Conservation (phyloP, 2,888 invertebrate genomes). For the Elmis aenea region DNA sequence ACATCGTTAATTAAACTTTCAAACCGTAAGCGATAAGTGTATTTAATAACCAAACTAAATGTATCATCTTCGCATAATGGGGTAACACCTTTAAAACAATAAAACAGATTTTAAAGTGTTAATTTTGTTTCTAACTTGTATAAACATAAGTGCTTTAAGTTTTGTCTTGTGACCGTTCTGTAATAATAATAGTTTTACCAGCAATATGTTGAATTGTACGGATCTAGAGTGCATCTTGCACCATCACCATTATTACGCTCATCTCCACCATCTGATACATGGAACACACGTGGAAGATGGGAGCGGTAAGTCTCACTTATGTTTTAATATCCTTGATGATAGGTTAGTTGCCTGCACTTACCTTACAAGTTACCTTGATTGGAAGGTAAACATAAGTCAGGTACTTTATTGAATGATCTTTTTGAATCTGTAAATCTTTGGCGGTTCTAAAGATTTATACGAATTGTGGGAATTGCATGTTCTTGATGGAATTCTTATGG, state of each 20-base stretch:
- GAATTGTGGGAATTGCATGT: too few species aligned
- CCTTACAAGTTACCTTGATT: conserved; percentile 12
- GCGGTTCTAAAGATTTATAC: too few species aligned
- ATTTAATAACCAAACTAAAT: too few species aligned
- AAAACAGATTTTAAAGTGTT: conserved; percentile 3
- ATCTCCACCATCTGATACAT: conserved; percentile 64
- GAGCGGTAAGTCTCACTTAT: conserved; percentile 52
- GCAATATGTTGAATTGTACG: conserved; percentile 72
- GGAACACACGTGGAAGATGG: conserved; percentile 60
- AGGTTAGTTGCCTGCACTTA: conserved; percentile 4
- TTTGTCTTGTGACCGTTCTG: too few species aligned
- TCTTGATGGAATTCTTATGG: too few species aligned
- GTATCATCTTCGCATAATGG: too few species aligned
- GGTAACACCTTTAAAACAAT: too few species aligned
- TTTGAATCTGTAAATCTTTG: background rate
- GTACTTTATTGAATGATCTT: background rate
- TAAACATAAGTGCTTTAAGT: background rate
- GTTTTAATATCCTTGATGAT: conserved; percentile 14
- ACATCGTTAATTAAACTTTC: too few species aligned
- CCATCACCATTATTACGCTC: conserved; percentile 70
- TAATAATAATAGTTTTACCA: too few species aligned
- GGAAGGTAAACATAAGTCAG: conserved; percentile 10
- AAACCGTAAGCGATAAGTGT: too few species aligned
- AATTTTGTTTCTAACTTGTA: conserved; percentile 1
- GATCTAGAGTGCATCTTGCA: conserved; percentile 73